Evolutionary conservation across 1,140 invertebrate species (phyloP).

Genomic region (Nixonia krombeini): DNA sequence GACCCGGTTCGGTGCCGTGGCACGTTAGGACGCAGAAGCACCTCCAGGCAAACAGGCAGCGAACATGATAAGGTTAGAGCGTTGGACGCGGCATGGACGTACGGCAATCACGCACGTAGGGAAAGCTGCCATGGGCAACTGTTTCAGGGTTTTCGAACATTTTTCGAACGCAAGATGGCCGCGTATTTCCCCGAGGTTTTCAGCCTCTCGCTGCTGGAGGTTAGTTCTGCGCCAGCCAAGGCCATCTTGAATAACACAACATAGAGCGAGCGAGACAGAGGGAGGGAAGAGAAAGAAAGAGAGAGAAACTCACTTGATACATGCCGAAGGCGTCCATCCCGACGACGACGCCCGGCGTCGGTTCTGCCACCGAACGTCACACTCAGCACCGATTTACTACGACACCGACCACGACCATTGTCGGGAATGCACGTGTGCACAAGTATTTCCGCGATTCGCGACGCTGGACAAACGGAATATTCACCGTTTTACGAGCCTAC

Average conservation of each 20-base stretch:
- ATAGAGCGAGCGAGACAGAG: background rate
- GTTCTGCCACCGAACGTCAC: background rate
- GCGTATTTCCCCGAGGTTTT: too few species aligned
- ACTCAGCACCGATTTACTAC: slow-evolving; percentile 11
- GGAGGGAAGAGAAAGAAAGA: background rate
- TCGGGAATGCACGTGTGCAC: background rate
- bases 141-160: too few species aligned
- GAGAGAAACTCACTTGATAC: slow-evolving; percentile 71
- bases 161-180: too few species aligned
- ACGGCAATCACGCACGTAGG: too few species aligned
- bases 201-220: too few species aligned
- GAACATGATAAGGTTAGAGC: too few species aligned
- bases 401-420: slow-evolving; percentile 3
- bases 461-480: background rate
- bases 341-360: slow-evolving; percentile 23
- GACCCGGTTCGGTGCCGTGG: too few species aligned
- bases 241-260: slow-evolving; percentile 54
- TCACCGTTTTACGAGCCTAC: background rate
- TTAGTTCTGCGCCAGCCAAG: slow-evolving; percentile 41
- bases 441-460: background rate
- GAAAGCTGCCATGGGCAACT: too few species aligned
- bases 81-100: too few species aligned
- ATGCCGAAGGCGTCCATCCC: slow-evolving; percentile 69
- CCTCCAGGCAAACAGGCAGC: too few species aligned
- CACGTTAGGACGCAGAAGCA: too few species aligned